Evolutionary conservation across 2,888 invertebrate species (phyloP), one percentile per base, ranked within the genome.

Genomic region (Volucella inanis): DNA sequence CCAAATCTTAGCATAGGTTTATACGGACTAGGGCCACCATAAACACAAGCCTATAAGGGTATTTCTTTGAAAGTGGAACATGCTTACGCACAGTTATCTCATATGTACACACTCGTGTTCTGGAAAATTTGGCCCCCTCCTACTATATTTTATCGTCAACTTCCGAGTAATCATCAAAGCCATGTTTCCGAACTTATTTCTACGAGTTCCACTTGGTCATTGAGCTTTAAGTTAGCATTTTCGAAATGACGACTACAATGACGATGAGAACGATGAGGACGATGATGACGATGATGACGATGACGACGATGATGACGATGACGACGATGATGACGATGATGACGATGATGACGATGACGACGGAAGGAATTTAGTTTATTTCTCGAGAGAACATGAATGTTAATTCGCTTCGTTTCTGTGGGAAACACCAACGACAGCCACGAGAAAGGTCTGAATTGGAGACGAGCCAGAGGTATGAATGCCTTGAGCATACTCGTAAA

Each of bases 321-420:
- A n/a, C 41, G 43, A 41, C 31, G 31, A 31, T 31, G 31, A 31
- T 6, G 31, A 31, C 31, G 31, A 61, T 52, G 18, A 65, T 55
- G 50, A 64, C 45, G 14, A 43, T 39, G 39, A n/a, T 31, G 43
- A 41, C 31, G 31, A 31, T 31, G 31, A 31, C 31, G 31, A 31
- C 31, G 31, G 6, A 31, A 31, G 47, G 65, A 71, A 45, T 65
- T 71, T n/a, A 54, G 61, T 61, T 72, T 77, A 72, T 62, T 72
- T 62, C 67, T 61, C 71, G 22, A 83, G 68, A 68, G 78, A 78
- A 78, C 78, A 83, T 78, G 74, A 74, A 57, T 74, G 78, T 83
- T 83, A 83, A 83, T 83, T 83, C 64, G 72, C 64, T 41, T 68
- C 78, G 31, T 64, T 77, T 68, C 31, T 0, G 6, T 74, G 41